phyloP scores from a whole-genome alignment of 2,888 invertebrate genomes.

The Sarcophaga caerulescens region DNA sequence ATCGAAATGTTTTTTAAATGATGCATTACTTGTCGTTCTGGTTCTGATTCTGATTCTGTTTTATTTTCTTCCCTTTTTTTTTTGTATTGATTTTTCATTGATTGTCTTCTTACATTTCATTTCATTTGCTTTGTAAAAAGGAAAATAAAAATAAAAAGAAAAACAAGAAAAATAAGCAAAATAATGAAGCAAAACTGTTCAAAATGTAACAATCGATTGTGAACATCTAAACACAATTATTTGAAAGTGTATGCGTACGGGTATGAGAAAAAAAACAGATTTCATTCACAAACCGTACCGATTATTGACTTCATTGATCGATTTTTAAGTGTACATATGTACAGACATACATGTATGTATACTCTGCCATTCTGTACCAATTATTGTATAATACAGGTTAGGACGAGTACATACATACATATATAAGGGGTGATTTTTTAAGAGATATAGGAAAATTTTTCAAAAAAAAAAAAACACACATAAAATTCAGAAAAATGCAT shows the following conservation, averaged over 20 bases:
- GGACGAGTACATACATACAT: no score
- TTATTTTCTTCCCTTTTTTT: not conserved
- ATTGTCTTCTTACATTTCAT: slow-evolving; percentile 46
- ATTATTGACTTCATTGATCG: slow-evolving; percentile 37
- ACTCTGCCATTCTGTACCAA: not conserved
- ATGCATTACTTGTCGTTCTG: slow-evolving; percentile 4
- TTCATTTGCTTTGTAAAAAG: slow-evolving; percentile 41
- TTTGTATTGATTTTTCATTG: slow-evolving; percentile 55
- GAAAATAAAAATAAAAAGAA: not conserved
- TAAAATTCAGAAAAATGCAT: no score
- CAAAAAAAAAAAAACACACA: no score
- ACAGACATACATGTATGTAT: not conserved
- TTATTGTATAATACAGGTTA: no score
- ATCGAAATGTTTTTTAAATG: slow-evolving; percentile 30
- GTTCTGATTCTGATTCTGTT: slow-evolving; percentile 13
- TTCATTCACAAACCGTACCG: slow-evolving; percentile 53
- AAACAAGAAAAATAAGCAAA: not conserved
- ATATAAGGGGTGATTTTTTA: no score
- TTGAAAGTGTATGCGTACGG: no score
- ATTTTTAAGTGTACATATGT: not conserved
- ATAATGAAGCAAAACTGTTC: not conserved
- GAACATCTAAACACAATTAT: no score
- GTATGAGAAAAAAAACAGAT: slow-evolving; percentile 2
- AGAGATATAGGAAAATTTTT: no score
- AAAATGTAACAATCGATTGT: not conserved